Evolutionary conservation across 2,113 vertebrate species (phyloP).

Genomic region (Azemiops feae): DNA sequence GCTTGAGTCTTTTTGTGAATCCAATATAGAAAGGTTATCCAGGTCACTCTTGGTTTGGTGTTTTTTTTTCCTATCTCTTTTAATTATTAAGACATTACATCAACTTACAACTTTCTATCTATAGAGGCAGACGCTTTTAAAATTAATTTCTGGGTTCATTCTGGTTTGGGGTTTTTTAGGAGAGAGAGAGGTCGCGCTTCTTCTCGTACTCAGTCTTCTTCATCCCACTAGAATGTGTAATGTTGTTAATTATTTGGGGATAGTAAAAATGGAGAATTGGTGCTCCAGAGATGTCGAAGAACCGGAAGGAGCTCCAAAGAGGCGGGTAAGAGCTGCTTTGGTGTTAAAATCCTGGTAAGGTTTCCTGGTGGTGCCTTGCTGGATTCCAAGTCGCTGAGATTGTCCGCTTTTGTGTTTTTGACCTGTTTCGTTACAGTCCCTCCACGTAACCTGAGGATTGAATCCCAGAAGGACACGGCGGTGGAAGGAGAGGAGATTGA

Average conservation of each 20-base stretch:
- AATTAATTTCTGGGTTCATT: not conserved
- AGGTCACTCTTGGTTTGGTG: too few species aligned
- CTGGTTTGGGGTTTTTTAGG: not conserved
- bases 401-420: slow-evolving; percentile 11
- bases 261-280: not conserved
- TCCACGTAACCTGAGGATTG: slow-evolving; percentile 89
- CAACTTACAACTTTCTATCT: not conserved
- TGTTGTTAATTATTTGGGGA: not conserved
- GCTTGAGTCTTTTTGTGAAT: not conserved
- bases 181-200: not conserved
- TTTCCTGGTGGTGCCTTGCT: not conserved
- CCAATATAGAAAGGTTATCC: not conserved
- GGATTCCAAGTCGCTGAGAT: slow-evolving; percentile 35
- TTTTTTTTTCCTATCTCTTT: not conserved
- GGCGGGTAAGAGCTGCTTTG: not conserved
- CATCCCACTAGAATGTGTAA: not conserved
- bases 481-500: slow-evolving; percentile 95
- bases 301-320: not conserved
- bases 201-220: not conserved
- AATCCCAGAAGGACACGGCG: slow-evolving; percentile 88
- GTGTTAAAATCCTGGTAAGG: not conserved
- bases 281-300: not conserved
- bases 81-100: not conserved
- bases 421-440: slow-evolving; percentile 75
- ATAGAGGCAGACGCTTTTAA: not conserved